phyloP scores from a whole-genome alignment of 2,113 vertebrate species.

The Cercopithecus mona region DNA sequence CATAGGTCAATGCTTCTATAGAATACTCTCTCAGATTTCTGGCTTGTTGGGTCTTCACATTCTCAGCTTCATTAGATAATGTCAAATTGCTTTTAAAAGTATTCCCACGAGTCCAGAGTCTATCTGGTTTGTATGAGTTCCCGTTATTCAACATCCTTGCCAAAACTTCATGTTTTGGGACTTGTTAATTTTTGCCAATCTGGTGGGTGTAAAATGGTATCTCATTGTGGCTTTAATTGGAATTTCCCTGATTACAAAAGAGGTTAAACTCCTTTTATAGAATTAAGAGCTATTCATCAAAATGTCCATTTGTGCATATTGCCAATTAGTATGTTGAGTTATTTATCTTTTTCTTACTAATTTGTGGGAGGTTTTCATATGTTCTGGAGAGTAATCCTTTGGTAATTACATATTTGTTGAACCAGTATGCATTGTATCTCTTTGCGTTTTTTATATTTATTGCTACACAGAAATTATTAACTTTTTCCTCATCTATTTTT shows the following conservation, averaged over 20 bases:
- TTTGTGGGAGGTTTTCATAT: not conserved
- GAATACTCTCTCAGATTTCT: not conserved
- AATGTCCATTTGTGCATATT: not conserved
- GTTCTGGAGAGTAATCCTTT: not conserved
- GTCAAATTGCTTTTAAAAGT: slow-evolving; percentile 30
- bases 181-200: slow-evolving; percentile 48
- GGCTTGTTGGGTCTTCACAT: not conserved
- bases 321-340: not conserved
- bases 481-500: not conserved
- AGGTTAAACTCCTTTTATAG: not conserved
- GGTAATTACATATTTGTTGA: not conserved
- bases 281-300: slow-evolving; percentile 2
- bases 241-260: slow-evolving; percentile 73
- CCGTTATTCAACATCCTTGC: slow-evolving; percentile 42
- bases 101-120: not conserved
- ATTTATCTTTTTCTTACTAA: not conserved
- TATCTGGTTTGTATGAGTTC: not conserved
- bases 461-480: not conserved
- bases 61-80: not conserved
- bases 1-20: not conserved
- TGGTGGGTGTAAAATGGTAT: slow-evolving; percentile 59
- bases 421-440: not conserved
- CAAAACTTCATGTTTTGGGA: slow-evolving; percentile 54
- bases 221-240: slow-evolving; percentile 63
- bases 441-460: not conserved